A percentile compares a stretch with the other conserved stretches of the same genome.
phyloP scores from a whole-genome alignment of 1,140 invertebrate genomes.

The Drosophila littoralis region DNA sequence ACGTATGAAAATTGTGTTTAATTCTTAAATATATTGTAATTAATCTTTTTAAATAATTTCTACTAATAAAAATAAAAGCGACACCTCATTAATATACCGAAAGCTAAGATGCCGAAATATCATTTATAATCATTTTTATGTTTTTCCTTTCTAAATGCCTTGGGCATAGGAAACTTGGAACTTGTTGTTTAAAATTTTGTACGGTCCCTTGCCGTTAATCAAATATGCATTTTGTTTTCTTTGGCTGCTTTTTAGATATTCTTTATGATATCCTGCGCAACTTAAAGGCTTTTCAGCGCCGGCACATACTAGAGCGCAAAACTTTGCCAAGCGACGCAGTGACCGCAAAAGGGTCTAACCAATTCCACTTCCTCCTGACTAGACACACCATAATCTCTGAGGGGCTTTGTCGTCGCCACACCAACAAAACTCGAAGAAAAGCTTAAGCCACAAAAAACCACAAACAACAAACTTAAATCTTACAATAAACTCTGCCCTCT shows the following conservation, averaged over 20 bases:
- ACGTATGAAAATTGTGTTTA: no score
- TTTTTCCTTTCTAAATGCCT: not conserved
- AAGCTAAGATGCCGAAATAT: not conserved
- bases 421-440: conserved; percentile 30
- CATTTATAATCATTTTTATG: conserved; percentile 30
- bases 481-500: conserved; percentile 24
- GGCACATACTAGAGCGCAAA: conserved; percentile 18
- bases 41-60: not conserved
- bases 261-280: conserved; percentile 44
- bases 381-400: conserved; percentile 35
- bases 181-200: not conserved
- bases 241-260: conserved; percentile 16
- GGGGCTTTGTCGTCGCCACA: conserved; percentile 32
- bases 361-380: conserved; percentile 20
- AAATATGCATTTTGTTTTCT: conserved; percentile 42
- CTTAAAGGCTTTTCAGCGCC: conserved; percentile 46
- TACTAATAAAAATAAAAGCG: not conserved
- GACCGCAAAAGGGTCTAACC: conserved; percentile 44
- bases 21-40: not conserved
- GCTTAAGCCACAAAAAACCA: conserved; percentile 31
- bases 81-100: conserved; percentile 7
- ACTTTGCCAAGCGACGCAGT: conserved; percentile 23
- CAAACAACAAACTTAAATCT: conserved; percentile 46
- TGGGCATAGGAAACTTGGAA: conserved; percentile 9
- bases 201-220: conserved; percentile 35